Base-by-base conservation (phyloP, 2,888 invertebrate genomes). In the Pheosia gnoma region DNA sequence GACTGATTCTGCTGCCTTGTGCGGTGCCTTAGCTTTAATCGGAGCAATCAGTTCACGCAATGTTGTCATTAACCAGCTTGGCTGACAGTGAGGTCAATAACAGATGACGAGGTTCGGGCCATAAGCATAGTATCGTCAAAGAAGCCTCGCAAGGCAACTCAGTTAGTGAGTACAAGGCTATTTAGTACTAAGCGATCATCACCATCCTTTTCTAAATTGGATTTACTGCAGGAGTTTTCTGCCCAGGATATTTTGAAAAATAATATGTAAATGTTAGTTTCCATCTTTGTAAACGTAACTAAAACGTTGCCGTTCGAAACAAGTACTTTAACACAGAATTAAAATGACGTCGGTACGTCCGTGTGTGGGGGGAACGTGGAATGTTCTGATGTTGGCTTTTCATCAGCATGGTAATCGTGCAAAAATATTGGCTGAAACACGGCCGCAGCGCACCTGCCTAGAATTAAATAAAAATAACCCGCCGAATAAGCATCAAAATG, bases 381-480 rank as follows among this genome's bases (percentile, higher is more conserved):
- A 76, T 83, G 83, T 83, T 80, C 83, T 83, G 81, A 80, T 93
- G 92, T 93, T 93, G 88, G 89, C 90, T 88, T 93, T 93, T 91
- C 92, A 93, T 93, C 91, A 93, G 87, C 87, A 93, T 92, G 91
- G 84, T 91, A 93, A 93, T 92, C 91, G 90, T 89, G 83, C 83
- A 91, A 93, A 91, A 93, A 93, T 91, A 92, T 91, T 87, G 89
- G 83, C 77, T 78, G 86, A 78, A 83, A 87, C 85, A 84, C 82
- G 82, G 82, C 82, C 83, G 78, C 78, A 78, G 80, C 84, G 82
- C 87, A 90, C 90, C 90, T 89, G 91, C 83, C 87, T 88, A 84
- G 90, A 90, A 92, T 93, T 91, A 91, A 92, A 93, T 92, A 92
- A 91, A 93, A 93, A 93, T 93, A 93, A 87, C 85, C 83, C 82